Base-by-base conservation (phyloP, 2,888 invertebrate genomes). In the Hemistola chrysoprasaria region DNA sequence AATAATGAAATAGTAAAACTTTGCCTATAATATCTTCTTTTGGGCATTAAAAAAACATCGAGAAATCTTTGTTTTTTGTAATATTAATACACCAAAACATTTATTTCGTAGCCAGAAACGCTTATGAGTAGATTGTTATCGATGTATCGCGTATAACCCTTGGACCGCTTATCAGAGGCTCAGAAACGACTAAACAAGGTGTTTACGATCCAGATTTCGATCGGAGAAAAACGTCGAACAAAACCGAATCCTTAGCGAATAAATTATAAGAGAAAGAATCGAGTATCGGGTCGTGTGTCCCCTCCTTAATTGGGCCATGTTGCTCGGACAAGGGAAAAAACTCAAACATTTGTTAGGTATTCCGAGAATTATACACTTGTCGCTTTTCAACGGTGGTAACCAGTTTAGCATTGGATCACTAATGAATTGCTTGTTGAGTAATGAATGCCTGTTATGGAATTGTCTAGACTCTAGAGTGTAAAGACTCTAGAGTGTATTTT, bases 281-380 rank as follows among this genome's bases (percentile, higher is more conserved):
- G 46, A 26, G 39, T 46, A 43, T 43, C 47, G 33, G 44, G 46
- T 46, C 53, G 54, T 52, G 71, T 74, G 75, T 75, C 71, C 65
- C 65, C 53, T 50, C 74, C 78, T 87, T 88, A 88, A 88, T 88
- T 88, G 87, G 86, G 76, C 81, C 79, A 78, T 86, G 86, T 86
- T 61, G 76, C 62, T 55, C 48, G 73, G 71, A 74, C 75, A 68
- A 70, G 66, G 69, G 78, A 80, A 82, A 84, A 83, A 84, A 82
- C 79, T 67, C 72, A 65, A 65, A 86, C 86, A 87, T 86, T 86
- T 83, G 84, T 87, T 84, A 81, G 85, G 83, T 80, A 87, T 87
- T 87, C 86, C 77, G 65, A 75, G 87, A 85, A 87, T 85, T 78
- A 74, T 78, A 81, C 81, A 82, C 80, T 83, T 81, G 83, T 79